Percentiles rank a stretch among this genome's conserved stretches.
phyloP scores from a whole-genome alignment of 2,888 invertebrate genomes.

The Venustoraphidia nigricollis region DNA sequence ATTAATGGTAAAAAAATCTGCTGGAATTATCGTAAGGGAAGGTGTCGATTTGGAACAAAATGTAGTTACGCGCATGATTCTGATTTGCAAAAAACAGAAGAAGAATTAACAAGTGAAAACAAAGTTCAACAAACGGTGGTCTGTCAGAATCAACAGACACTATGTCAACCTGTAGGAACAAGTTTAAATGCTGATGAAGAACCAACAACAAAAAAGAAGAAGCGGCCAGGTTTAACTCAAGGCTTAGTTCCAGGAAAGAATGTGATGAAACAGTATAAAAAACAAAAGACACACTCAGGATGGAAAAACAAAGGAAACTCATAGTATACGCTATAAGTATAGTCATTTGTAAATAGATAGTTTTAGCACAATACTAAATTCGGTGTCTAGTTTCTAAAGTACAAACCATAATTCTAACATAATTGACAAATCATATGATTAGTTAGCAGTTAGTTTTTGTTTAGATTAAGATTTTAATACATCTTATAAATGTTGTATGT shows the following conservation, averaged over 20 bases:
- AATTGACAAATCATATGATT: too few relatives aligned
- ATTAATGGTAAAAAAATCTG: slow-evolving; percentile 82
- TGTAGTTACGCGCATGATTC: slow-evolving; percentile 87
- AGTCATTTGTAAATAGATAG: too few relatives aligned
- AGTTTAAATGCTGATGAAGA: slow-evolving; percentile 10
- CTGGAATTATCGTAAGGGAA: slow-evolving; percentile 82
- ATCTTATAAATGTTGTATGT: too few relatives aligned
- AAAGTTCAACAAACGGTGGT: slow-evolving; percentile 26
- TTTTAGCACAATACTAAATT: too few relatives aligned
- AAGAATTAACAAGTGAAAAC: slow-evolving; percentile 41
- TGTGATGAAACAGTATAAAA: slow-evolving; percentile 63
- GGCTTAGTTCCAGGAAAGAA: slow-evolving; percentile 69
- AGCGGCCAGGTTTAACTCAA: slow-evolving; percentile 63
- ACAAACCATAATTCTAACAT: too few relatives aligned
- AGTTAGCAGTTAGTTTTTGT: too few relatives aligned
- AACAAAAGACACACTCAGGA: slow-evolving; percentile 29
- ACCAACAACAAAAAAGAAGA: slow-evolving; percentile 35
- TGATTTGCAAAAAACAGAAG: slow-evolving; percentile 51
- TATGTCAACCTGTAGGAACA: slow-evolving; percentile 6
- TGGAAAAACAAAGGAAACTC: too few relatives aligned
- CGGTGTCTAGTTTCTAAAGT: too few relatives aligned
- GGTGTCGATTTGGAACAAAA: slow-evolving; percentile 80
- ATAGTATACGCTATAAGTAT: too few relatives aligned
- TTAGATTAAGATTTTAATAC: too few relatives aligned
- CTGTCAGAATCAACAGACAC: slow-evolving; percentile 18